These are phyloP conservation scores for Xenentodon cancila DNA, from an alignment of 2,797 vertebrate species.

Conservation along the genomic window DNA sequence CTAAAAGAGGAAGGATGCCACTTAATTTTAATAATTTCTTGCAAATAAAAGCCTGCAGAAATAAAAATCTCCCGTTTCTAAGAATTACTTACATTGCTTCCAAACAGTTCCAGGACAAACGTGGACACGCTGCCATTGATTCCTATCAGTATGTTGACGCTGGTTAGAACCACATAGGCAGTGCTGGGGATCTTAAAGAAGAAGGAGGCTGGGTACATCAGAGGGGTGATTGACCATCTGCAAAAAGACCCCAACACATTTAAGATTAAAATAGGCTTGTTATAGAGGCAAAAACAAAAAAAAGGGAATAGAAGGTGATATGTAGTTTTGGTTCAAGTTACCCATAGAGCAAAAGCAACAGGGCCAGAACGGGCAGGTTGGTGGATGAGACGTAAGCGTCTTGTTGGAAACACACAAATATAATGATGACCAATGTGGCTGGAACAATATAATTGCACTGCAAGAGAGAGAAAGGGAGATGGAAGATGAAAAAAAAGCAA, in stretches of 20 bases:
- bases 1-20: constrained; percentile 64
- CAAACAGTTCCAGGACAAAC: constrained; percentile 97
- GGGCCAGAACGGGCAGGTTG: constrained; percentile 94
- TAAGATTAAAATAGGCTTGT: constrained; percentile 7
- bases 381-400: constrained; percentile 97
- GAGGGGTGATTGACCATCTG: constrained; percentile 98
- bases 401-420: constrained; percentile 99
- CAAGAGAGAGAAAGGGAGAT: constrained; percentile 33
- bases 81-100: constrained; percentile 86
- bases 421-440: constrained; percentile 93
- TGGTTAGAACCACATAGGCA: constrained; percentile 96
- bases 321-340: constrained; percentile 48
- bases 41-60: background rate
- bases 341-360: constrained; percentile 96
- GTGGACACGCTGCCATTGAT: constrained; percentile 98
- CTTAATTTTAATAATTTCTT: background rate
- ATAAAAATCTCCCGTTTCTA: background rate
- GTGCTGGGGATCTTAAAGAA: constrained; percentile 99
- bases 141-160: constrained; percentile 96
- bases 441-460: constrained; percentile 98
- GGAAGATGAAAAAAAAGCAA: background rate
- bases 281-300: background rate
- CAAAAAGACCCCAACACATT: constrained; percentile 2
- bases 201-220: constrained; percentile 99
- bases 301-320: background rate